A percentile compares a stretch with the other conserved stretches of the same genome.
These are phyloP conservation scores for Ooceraea biroi DNA, from an alignment of 1,140 invertebrate species.

Conservation along the genomic window DNA sequence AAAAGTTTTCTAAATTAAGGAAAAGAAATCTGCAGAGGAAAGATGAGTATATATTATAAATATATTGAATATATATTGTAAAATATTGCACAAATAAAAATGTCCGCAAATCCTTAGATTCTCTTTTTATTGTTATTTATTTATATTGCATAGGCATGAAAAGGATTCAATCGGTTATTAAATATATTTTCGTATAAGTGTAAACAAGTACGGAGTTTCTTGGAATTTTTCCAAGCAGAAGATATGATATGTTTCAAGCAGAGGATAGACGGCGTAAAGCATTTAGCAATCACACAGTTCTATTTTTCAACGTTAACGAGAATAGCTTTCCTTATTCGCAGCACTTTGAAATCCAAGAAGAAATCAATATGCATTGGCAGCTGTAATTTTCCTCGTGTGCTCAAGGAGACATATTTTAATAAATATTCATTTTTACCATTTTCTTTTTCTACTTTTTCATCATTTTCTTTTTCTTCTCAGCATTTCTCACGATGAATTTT, in stretches of 20 bases:
- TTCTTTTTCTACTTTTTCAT: too few relatives aligned
- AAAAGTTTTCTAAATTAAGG: neutral
- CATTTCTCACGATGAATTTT: slow-evolving; percentile 46
- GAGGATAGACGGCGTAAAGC: neutral
- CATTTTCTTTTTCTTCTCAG: slow-evolving; percentile 23
- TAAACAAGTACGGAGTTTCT: too few relatives aligned
- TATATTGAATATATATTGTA: neutral
- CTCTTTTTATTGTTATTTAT: neutral
- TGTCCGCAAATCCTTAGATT: neutral
- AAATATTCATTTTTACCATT: slow-evolving; percentile 3
- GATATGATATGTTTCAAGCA: too few relatives aligned
- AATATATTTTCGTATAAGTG: too few relatives aligned
- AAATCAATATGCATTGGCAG: slow-evolving; percentile 62
- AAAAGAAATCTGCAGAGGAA: neutral
- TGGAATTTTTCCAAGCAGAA: too few relatives aligned
- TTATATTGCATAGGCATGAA: too few relatives aligned
- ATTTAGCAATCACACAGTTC: slow-evolving; percentile 13
- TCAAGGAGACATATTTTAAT: slow-evolving; percentile 61
- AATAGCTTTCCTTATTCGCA: slow-evolving; percentile 38
- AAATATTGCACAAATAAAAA: too few relatives aligned
- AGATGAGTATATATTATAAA: neutral
- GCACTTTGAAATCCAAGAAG: slow-evolving; percentile 26
- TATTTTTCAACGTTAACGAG: neutral
- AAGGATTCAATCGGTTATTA: too few relatives aligned
- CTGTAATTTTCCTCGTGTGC: neutral